These are phyloP conservation scores for Actinia tenebrosa DNA, from an alignment of 64 coral and sea anemone genomes.

Conservation along the genomic window DNA sequence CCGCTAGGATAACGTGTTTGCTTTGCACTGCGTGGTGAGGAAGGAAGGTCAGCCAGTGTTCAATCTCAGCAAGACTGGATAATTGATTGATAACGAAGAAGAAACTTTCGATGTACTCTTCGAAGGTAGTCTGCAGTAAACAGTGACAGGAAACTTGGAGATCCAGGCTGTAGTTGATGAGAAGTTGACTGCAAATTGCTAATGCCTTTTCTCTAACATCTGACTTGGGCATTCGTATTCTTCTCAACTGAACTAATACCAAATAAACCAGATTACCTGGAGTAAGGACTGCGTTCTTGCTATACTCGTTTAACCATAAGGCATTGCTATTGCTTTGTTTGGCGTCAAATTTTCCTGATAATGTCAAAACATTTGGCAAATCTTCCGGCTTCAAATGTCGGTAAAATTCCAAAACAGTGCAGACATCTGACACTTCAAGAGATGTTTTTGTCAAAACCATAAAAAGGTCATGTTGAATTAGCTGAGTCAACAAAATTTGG, in stretches of 20 bases:
- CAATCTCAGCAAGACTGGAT: neutral
- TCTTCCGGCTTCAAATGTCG: neutral
- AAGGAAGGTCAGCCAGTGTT: neutral
- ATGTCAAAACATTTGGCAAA: neutral
- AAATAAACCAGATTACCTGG: neutral
- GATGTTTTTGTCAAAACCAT: neutral
- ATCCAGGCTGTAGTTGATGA: neutral
- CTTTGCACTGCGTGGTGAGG: neutral
- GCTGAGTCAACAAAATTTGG: neutral
- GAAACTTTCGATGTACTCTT: neutral
- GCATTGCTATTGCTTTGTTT: neutral
- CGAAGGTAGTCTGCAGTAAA: neutral
- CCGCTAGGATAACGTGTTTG: neutral
- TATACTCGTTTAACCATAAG: neutral
- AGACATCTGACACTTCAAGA: neutral
- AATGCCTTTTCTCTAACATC: neutral
- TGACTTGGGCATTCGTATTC: neutral
- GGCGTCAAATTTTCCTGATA: neutral
- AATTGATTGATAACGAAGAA: neutral
- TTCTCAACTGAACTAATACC: neutral
- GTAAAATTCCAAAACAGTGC: neutral
- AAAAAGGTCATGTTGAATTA: neutral
- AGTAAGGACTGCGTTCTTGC: neutral
- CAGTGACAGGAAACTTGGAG: neutral
- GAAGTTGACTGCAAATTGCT: neutral